Conservation (phyloP, 1,140 invertebrate genomes). For the Drosophila asahinai region DNA sequence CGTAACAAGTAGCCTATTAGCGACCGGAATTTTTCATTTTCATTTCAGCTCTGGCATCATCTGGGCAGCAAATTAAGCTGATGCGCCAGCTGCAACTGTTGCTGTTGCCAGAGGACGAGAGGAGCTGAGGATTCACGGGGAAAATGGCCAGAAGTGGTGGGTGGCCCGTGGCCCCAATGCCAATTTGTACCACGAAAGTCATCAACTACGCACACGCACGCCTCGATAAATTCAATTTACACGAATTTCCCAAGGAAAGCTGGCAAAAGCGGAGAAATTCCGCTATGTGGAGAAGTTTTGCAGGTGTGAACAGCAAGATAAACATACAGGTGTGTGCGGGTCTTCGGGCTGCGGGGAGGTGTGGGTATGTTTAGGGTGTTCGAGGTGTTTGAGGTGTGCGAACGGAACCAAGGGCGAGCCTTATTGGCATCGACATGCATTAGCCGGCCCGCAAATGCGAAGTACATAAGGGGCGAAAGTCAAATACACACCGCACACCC, state of each 20-base stretch:
- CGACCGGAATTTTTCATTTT: conserved; percentile 58
- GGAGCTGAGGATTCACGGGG: not conserved
- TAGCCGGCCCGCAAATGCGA: conserved; percentile 71
- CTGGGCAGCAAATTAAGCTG: conserved; percentile 71
- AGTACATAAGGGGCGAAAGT: conserved; percentile 65
- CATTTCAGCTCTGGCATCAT: conserved; percentile 47
- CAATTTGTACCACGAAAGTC: conserved; percentile 77
- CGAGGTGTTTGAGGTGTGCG: conserved; percentile 7
- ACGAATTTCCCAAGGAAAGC: conserved; percentile 78
- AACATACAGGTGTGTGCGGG: conserved; percentile 39
- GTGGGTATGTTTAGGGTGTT: not conserved
- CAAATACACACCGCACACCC: conserved; percentile 71
- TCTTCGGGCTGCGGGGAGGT: no score
- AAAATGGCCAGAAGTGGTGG: conserved; percentile 39
- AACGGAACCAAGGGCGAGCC: conserved; percentile 26
- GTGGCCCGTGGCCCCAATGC: conserved; percentile 49
- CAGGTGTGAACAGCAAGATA: conserved; percentile 81
- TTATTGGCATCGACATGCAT: conserved; percentile 82
- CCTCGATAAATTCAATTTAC: conserved; percentile 83
- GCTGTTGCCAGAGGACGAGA: conserved; percentile 13
- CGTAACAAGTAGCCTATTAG: conserved; percentile 77
- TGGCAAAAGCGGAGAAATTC: conserved; percentile 54
- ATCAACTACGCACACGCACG: conserved; percentile 79
- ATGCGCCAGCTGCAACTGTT: conserved; percentile 73
- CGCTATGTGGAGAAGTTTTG: conserved; percentile 64